Evolutionary conservation across 2,888 invertebrate species (phyloP), one percentile per base, ranked within the genome.

Genomic region (Meta bourneti): DNA sequence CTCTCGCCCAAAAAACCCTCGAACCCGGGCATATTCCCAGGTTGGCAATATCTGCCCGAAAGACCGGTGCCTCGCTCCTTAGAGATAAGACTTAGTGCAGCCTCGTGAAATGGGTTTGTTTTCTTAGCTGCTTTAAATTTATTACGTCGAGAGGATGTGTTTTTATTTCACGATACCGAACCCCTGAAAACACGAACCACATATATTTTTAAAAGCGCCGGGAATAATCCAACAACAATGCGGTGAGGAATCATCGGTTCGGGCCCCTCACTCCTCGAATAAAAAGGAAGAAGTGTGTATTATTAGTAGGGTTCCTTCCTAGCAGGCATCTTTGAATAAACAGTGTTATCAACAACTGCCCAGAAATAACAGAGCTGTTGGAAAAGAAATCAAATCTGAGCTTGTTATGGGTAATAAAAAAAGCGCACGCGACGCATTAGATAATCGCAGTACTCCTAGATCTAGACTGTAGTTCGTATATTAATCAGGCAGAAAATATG

Each of bases 21-120:
- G 34, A 34, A 87, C 75, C 54, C 74, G 1, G 51, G 49, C 16
- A 69, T 69, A 89, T 82, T 89, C 89, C 89, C 89, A 74, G 69
- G 89, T 48, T 69, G 74, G 89, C 81, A 82, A 74, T 89, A 89
- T 89, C 82, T 89, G 89, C 82, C 82, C 77, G 48, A 83, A 87
- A 89, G 77, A 70, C 77, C 69, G 70, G 75, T 49, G 70, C 71
- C 61, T 77, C 69, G 61, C 54, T 54, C 49, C 61, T 83, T 8
- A 4, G 52, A 89, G 89, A 89, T 89, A 89, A 89, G 82, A 81
- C 82, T 77, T 70, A 82, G 75, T 82, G 77, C 61, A 54, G 70
- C 19, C 72, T 71, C 54, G 61, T 19, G 71, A 71, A 87, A 87
- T 87, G 71, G 87, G 87, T 48, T 74, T 80, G 72, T 88, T 88